Percentiles rank a stretch among this genome's conserved stretches.
phyloP scores from a whole-genome alignment of 1,140 invertebrate species.

The Drosophila sturtevanti region DNA sequence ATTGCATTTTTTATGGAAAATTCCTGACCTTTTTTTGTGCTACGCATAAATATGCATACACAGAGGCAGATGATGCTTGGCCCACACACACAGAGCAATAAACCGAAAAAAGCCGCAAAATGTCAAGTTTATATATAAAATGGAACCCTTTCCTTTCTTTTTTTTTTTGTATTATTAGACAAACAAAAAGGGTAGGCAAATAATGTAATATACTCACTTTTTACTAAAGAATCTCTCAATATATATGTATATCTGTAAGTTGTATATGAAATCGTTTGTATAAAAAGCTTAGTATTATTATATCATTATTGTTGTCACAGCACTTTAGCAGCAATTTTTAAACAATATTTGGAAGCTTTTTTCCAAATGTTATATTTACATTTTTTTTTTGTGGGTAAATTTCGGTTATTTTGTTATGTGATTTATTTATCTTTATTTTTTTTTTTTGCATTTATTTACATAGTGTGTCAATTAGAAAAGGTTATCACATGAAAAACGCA shows the following conservation, averaged over 20 bases:
- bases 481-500: conserved; percentile 67
- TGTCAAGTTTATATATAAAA: neutral
- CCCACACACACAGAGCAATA: neutral
- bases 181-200: no score
- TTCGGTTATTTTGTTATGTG: conserved; percentile 4
- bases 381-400: neutral
- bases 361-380: neutral
- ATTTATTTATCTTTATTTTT: conserved; percentile 17
- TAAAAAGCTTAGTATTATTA: conserved; percentile 16
- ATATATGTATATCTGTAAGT: neutral
- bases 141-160: no score
- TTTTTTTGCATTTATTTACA: conserved; percentile 21
- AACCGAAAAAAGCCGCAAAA: neutral
- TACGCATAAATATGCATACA: conserved; percentile 4
- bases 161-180: neutral
- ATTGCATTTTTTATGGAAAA: conserved; percentile 10
- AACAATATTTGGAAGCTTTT: conserved; percentile 35
- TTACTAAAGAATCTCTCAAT: neutral
- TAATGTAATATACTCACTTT: neutral
- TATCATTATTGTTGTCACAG: conserved; percentile 46
- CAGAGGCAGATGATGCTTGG: neutral
- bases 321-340: conserved; percentile 37
- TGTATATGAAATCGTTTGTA: neutral
- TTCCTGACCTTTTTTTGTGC: conserved; percentile 30
- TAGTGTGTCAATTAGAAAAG: conserved; percentile 35